Base-by-base conservation (phyloP, 2,113 vertebrate species). In the Channa maculata region DNA sequence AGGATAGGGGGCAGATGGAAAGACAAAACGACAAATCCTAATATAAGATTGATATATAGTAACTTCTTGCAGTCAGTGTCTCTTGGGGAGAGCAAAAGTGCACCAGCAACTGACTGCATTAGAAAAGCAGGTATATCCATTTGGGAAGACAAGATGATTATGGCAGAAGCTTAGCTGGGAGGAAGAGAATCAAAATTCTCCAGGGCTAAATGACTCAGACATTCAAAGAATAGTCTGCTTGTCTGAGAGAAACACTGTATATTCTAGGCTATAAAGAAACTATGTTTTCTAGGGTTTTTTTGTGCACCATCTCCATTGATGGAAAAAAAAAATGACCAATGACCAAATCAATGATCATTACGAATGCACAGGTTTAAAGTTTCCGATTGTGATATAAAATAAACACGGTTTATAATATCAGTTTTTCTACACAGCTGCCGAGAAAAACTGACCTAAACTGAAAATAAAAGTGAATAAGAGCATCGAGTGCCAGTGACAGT, bases 301-400 rank as follows among this genome's bases (percentile, higher is more conserved):
- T 69, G 54, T 51, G 37, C 67, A 38, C 12, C 60, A 65, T 61
- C 61, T 63, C 58, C 57, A 41, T 5, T 36, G 54, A 57, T 55
- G 58, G n/a, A 45, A 45, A 71, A 53, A 75, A 58, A 15, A 52
- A 43, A 5, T 69, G 70, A 77, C 64, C 73, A 55, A 79, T 68
- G 38, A 33, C 41, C 6, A 24, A 64, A 72, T 82, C 62, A 45
- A 83, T 83, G 65, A 57, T 50, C 24, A 77, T 70, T 70, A 66
- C 38, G 43, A 57, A 75, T 63, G 45, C 5, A 24, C 6, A 49
- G 55, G 64, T 63, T 36, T n/a, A n/a, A n/a, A 70, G 50, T 58
- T 71, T 67, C 37, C 61, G 69, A 61, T 50, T 41, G 63, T 36
- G 51, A 48, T 3, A 60, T 69, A 48, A 71, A 58, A 74, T 43